Base-by-base conservation (phyloP, 2,888 invertebrate genomes). In the Sinotaia quadrata region DNA sequence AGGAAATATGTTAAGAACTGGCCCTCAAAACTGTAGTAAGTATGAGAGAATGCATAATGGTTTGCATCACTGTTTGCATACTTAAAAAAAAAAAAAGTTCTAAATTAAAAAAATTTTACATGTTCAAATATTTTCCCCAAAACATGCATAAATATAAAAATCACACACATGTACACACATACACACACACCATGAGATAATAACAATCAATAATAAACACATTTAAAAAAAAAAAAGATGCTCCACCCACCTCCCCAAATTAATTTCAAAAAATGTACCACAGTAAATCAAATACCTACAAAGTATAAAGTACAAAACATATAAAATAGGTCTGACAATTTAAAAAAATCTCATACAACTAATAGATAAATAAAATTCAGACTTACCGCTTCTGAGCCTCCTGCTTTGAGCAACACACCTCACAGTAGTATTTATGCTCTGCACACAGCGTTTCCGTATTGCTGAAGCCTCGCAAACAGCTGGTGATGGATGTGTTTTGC, bases 341-440 rank as follows among this genome's bases (percentile, higher is more conserved):
- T 10, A 49, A n/a, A 21, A 10, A 49, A 49, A 7, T 10, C 5
- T n/a, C 12, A 41, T 41, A 41, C 15, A 41, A 41, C 12, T 21
- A 5, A 49, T 49, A 5, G 24, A 27, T 21, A 21, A n/a, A n/a
- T n/a, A n/a, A n/a, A n/a, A n/a, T n/a, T n/a, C 7, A 58, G 15
- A 27, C 69, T 60, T 44, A 89, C 89, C 89, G 83, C 83, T 90
- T 90, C 91, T 98, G 97, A 54, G 98, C 98, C 90, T 99, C 98
- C 89, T 99, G 98, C 90, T 98, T 98, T 90, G 97, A 97, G 90
- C 96, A 96, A 89, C 99, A 99, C 85, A 97, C 95, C 91, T 99
- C 98, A 90, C 99, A 99, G 90, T 98, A 98, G 89, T 99, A 99
- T 90, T 99, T 99, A 91, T 99, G 98, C 89, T 99, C 99, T 84